Evolutionary conservation across 1,140 invertebrate genomes (phyloP).

Genomic region (Penaeus chinensis): DNA sequence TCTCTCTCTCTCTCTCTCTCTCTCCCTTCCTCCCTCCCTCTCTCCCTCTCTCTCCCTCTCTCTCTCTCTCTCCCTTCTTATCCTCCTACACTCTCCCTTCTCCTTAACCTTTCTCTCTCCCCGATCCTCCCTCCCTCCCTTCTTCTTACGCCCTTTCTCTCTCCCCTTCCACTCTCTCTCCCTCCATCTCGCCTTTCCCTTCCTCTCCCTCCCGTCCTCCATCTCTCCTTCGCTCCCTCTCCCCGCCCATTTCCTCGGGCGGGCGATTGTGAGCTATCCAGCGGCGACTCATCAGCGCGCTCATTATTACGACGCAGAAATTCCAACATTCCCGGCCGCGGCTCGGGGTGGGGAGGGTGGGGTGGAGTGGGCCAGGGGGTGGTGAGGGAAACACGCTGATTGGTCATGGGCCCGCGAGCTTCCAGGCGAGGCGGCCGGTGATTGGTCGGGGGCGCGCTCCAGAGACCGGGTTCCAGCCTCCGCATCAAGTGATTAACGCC

Average conservation of each 20-base stretch:
- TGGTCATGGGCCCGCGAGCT: conserved; percentile 40
- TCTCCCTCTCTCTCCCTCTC: too few species aligned
- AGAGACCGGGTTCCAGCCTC: conserved; percentile 50
- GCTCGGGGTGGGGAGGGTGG: not conserved
- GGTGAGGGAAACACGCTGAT: conserved; percentile 30
- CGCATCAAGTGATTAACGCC: conserved; percentile 56
- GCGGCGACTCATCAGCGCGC: conserved; percentile 58
- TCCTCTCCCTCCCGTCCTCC: too few species aligned
- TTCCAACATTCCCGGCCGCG: conserved; percentile 56
- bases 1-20: too few species aligned
- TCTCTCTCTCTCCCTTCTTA: too few species aligned
- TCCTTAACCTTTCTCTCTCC: too few species aligned
- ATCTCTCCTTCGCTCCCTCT: not conserved
- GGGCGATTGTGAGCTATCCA: conserved; percentile 54
- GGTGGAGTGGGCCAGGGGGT: too few species aligned
- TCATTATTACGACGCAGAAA: conserved; percentile 57
- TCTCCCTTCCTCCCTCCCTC: too few species aligned
- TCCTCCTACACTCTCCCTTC: too few species aligned
- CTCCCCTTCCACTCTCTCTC: too few species aligned
- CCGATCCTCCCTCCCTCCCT: too few species aligned
- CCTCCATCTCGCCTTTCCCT: too few species aligned
- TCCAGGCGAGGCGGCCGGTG: conserved; percentile 48
- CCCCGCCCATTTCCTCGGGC: conserved; percentile 51
- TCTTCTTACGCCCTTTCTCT: too few species aligned
- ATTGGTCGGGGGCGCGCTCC: conserved; percentile 45